Percentiles rank a stretch among this genome's conserved stretches.
Conservation (phyloP, 2,888 invertebrate genomes). For the Lasioglossum zephyrum region DNA sequence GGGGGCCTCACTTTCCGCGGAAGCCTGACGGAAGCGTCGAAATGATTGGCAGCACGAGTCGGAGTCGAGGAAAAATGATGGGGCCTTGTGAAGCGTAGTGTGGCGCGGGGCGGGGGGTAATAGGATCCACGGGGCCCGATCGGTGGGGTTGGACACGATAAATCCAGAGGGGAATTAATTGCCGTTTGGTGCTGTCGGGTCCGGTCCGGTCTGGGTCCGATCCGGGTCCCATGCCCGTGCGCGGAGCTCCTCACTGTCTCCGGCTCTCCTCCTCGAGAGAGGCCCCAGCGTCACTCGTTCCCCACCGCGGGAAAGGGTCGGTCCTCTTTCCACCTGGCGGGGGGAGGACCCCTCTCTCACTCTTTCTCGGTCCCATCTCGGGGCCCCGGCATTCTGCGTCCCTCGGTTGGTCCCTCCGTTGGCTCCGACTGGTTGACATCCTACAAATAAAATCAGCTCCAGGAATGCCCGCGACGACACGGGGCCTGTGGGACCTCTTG, state of each 20-base stretch:
- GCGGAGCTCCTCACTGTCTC: slow-evolving; percentile 64
- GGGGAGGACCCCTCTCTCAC: slow-evolving; percentile 33
- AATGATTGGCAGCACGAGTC: slow-evolving; percentile 65
- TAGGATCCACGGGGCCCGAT: slow-evolving; percentile 72
- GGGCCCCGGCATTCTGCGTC: slow-evolving; percentile 65
- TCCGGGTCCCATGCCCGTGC: slow-evolving; percentile 74
- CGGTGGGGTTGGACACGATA: slow-evolving; percentile 81
- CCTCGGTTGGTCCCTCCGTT: slow-evolving; percentile 65
- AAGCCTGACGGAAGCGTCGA: slow-evolving; percentile 61
- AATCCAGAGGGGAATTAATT: slow-evolving; percentile 83
- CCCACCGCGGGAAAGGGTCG: slow-evolving; percentile 8
- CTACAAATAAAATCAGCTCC: slow-evolving; percentile 83
- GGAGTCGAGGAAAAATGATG: slow-evolving; percentile 59
- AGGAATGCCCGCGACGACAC: slow-evolving; percentile 83
- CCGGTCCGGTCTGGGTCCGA: slow-evolving; percentile 69
- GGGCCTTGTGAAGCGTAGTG: slow-evolving; percentile 11
- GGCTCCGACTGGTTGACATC: slow-evolving; percentile 81
- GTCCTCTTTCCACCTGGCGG: slow-evolving; percentile 15
- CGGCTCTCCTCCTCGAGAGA: slow-evolving; percentile 47
- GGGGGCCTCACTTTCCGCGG: not conserved
- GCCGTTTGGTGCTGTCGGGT: slow-evolving; percentile 80
- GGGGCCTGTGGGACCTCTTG: slow-evolving; percentile 79
- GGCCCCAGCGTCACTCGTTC: slow-evolving; percentile 11
- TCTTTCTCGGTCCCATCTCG: slow-evolving; percentile 49
- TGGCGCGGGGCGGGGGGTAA: slow-evolving; percentile 56